These are phyloP conservation scores for Drosophila subquinaria DNA, from an alignment of 2,888 invertebrate species.

Conservation along the genomic window DNA sequence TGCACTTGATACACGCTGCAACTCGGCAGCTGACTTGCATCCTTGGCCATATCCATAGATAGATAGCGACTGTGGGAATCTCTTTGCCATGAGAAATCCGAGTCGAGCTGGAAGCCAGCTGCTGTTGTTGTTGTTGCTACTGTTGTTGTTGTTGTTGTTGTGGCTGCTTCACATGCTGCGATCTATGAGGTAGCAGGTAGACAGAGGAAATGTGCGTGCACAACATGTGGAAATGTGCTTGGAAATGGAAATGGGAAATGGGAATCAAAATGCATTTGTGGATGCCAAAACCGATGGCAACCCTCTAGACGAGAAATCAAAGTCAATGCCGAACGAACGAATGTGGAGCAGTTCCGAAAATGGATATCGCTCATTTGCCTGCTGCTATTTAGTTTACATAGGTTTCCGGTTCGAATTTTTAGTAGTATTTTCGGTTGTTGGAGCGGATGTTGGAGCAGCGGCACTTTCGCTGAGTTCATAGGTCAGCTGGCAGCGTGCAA, in stretches of 20 bases:
- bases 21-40: constrained; percentile 75
- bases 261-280: constrained; percentile 3
- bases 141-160: constrained; percentile 14
- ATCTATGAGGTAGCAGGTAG: constrained; percentile 52
- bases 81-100: constrained; percentile 67
- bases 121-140: constrained; percentile 21
- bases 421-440: background rate
- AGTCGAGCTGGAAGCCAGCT: constrained; percentile 59
- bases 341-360: constrained; percentile 56
- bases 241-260: constrained; percentile 38
- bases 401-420: constrained; percentile 43
- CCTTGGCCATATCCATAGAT: constrained; percentile 58
- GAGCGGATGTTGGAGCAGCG: constrained; percentile 52
- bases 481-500: constrained; percentile 41
- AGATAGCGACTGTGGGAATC: constrained; percentile 71
- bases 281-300: background rate
- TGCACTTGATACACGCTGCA: constrained; percentile 63
- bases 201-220: constrained; percentile 61
- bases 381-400: constrained; percentile 23
- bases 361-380: constrained; percentile 35
- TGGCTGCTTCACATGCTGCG: constrained; percentile 49
- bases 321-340: constrained; percentile 47
- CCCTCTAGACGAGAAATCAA: constrained; percentile 25
- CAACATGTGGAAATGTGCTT: constrained; percentile 64
- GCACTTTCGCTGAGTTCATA: constrained; percentile 35